Evolutionary conservation across 2,888 invertebrate species (phyloP).

Genomic region (Eretmocerus hayati): DNA sequence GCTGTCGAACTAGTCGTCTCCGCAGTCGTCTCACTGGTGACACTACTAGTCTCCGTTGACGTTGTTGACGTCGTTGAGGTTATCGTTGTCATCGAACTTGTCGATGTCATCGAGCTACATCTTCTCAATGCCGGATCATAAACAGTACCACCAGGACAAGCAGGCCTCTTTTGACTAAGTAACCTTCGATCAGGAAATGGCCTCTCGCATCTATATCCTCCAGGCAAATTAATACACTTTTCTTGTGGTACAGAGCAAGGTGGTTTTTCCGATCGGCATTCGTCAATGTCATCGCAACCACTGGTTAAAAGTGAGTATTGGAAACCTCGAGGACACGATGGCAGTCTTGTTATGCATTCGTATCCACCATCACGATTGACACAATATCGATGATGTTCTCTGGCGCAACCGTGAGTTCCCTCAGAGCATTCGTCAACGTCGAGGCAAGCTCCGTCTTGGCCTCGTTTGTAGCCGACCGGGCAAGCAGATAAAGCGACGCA

Average conservation of each 20-base stretch:
- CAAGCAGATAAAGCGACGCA: slow-evolving; percentile 34
- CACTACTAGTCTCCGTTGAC: too few relatives aligned
- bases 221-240: slow-evolving; percentile 51
- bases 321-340: slow-evolving; percentile 35
- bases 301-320: slow-evolving; percentile 32
- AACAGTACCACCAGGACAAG: slow-evolving; percentile 41
- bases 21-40: too few relatives aligned
- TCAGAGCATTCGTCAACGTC: slow-evolving; percentile 66
- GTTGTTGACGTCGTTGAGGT: too few relatives aligned
- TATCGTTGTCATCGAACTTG: too few relatives aligned
- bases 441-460: slow-evolving; percentile 51
- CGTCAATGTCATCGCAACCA: slow-evolving; percentile 51
- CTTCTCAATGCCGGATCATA: slow-evolving; percentile 34
- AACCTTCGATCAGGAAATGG: slow-evolving; percentile 14
- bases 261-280: slow-evolving; percentile 43
- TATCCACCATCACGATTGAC: slow-evolving; percentile 48
- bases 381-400: slow-evolving; percentile 42
- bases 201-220: slow-evolving; percentile 46
- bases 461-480: slow-evolving; percentile 30
- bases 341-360: slow-evolving; percentile 43
- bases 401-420: slow-evolving; percentile 41
- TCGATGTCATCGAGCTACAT: too few relatives aligned
- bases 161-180: slow-evolving; percentile 25
- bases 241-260: slow-evolving; percentile 45
- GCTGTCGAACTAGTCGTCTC: too few relatives aligned